These are phyloP conservation scores for Cotesia glomerata DNA, from an alignment of 1,140 invertebrate species.

Conservation along the genomic window DNA sequence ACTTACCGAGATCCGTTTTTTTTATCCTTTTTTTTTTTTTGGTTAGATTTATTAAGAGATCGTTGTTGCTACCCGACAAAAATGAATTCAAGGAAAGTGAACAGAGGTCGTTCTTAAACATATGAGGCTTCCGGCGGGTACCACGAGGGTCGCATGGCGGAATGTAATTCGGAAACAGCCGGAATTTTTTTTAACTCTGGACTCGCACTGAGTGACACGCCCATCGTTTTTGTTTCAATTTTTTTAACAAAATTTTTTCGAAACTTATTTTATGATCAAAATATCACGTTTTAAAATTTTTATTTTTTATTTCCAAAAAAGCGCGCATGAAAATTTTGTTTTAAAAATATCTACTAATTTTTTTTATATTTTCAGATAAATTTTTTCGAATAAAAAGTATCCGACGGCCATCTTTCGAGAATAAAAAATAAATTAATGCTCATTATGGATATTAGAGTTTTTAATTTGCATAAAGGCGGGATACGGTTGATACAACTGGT, in stretches of 20 bases:
- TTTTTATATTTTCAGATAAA: no score
- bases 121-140: conserved; percentile 9
- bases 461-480: conserved; percentile 53
- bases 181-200: conserved; percentile 1
- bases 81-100: conserved; percentile 28
- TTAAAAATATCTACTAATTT: no score
- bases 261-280: no score
- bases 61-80: conserved; percentile 17
- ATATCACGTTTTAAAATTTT: no score
- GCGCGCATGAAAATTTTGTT: no score
- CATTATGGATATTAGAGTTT: conserved; percentile 53
- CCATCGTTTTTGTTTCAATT: conserved; percentile 1
- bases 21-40: no score
- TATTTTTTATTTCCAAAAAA: no score
- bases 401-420: conserved; percentile 41
- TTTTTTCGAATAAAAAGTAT: neutral
- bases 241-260: no score
- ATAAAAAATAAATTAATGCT: conserved; percentile 46
- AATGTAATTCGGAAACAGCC: conserved; percentile 30
- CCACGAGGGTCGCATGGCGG: conserved; percentile 23
- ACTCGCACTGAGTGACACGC: conserved; percentile 2
- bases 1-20: no score
- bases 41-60: neutral
- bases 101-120: conserved; percentile 23
- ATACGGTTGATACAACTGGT: conserved; percentile 42